A percentile compares a stretch with the other conserved stretches of the same genome.
Evolutionary conservation across 2,113 vertebrate genomes (phyloP).

Genomic region (Pristiophorus japonicus): DNA sequence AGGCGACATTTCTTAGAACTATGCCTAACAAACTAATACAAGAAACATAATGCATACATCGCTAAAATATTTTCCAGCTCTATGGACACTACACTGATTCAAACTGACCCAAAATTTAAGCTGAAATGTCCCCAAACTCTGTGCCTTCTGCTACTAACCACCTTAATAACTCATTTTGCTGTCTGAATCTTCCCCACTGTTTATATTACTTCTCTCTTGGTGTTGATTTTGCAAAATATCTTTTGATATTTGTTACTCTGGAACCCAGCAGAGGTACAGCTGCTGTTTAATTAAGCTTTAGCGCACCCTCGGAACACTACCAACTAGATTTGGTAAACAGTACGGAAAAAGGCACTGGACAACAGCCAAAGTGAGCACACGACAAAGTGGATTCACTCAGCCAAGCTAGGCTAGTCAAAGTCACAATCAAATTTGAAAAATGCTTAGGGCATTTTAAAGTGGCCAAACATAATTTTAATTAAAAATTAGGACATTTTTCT

Average conservation of each 20-base stretch:
- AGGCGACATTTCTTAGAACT: neutral
- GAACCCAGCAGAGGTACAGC: slow-evolving; percentile 43
- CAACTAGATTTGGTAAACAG: slow-evolving; percentile 43
- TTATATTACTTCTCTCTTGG: neutral
- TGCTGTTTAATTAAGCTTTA: slow-evolving; percentile 46
- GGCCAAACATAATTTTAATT: neutral
- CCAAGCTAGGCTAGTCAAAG: slow-evolving; percentile 43
- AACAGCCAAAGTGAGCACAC: neutral
- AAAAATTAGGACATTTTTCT: neutral
- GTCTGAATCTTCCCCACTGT: slow-evolving; percentile 4
- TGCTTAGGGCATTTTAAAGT: slow-evolving; percentile 42
- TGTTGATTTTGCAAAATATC: slow-evolving; percentile 1
- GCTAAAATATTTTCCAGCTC: neutral
- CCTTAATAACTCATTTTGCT: neutral
- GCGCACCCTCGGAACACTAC: slow-evolving; percentile 46
- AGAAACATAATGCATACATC: neutral
- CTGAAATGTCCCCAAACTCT: neutral
- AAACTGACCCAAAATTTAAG: neutral
- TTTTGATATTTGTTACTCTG: slow-evolving; percentile 19
- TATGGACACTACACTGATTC: neutral
- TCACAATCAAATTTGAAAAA: slow-evolving; percentile 44
- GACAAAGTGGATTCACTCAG: neutral
- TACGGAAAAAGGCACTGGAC: neutral
- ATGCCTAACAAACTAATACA: neutral
- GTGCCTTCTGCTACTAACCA: neutral